Evolutionary conservation across 2,888 invertebrate species (phyloP).

Genomic region (Cephonodes hylas): DNA sequence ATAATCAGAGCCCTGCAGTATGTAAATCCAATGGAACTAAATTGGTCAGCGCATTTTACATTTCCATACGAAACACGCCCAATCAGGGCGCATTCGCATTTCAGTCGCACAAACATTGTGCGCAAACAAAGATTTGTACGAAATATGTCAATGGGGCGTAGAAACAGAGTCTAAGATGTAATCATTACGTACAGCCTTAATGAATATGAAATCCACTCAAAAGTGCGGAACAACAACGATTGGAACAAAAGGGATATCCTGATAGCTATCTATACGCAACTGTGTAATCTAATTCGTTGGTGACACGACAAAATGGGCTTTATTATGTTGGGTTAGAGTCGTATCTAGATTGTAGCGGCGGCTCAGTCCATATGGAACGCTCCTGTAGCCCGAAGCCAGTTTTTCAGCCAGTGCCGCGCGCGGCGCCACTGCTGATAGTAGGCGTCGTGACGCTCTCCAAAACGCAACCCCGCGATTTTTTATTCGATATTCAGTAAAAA

Average conservation of each 20-base stretch:
- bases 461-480: conserved; percentile 48
- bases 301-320: conserved; percentile 27
- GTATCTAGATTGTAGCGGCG: conserved; percentile 28
- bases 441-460: conserved; percentile 63
- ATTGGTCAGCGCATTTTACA: no score
- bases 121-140: not conserved
- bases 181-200: conserved; percentile 51
- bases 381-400: conserved; percentile 58
- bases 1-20: not conserved
- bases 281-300: conserved; percentile 18
- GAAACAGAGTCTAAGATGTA: conserved; percentile 38
- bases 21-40: not conserved
- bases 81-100: not conserved
- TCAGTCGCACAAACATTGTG: not conserved
- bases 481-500: conserved; percentile 33
- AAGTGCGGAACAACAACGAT: conserved; percentile 60
- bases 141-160: conserved; percentile 5
- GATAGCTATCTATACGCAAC: conserved; percentile 45
- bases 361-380: conserved; percentile 47
- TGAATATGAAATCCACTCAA: conserved; percentile 62
- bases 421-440: conserved; percentile 74
- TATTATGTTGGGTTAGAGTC: conserved; percentile 36
- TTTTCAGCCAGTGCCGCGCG: conserved; percentile 73
- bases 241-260: conserved; percentile 73
- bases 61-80: not conserved